phyloP scores from a whole-genome alignment of 2,797 vertebrate species.

The Octomys mimax region DNA sequence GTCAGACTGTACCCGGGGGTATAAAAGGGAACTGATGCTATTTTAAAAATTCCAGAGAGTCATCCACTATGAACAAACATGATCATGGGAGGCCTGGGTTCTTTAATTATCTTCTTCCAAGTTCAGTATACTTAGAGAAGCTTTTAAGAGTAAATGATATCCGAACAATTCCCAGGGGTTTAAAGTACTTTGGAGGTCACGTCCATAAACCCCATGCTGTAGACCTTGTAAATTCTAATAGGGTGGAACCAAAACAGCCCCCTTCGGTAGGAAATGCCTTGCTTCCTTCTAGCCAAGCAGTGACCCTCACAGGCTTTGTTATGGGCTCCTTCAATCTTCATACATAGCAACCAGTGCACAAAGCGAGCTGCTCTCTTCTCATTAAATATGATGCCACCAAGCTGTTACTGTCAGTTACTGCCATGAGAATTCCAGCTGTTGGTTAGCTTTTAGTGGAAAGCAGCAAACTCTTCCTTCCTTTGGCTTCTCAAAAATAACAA shows the following conservation, averaged over 20 bases:
- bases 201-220: not conserved
- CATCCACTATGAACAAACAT: conserved; percentile 58
- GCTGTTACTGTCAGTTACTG: conserved; percentile 72
- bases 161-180: conserved; percentile 11
- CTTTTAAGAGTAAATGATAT: not conserved
- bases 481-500: conserved; percentile 59
- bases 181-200: not conserved
- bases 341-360: conserved; percentile 76
- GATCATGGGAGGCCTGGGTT: not conserved
- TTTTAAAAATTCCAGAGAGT: conserved; percentile 63
- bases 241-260: not conserved
- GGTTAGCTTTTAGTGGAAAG: conserved; percentile 58
- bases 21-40: conserved; percentile 51
- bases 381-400: conserved; percentile 78
- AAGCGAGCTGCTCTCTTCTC: conserved; percentile 66
- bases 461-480: conserved; percentile 60
- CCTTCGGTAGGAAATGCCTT: not conserved
- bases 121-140: conserved; percentile 21
- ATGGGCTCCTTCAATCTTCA: conserved; percentile 60
- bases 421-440: conserved; percentile 72
- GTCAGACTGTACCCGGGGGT: conserved; percentile 17
- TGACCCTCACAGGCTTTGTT: conserved; percentile 70
- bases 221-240: conserved; percentile 8
- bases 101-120: conserved; percentile 39
- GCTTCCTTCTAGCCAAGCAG: not conserved